Evolutionary conservation across 2,113 vertebrate genomes (phyloP).

Genomic region (Lophotis ruficrista): DNA sequence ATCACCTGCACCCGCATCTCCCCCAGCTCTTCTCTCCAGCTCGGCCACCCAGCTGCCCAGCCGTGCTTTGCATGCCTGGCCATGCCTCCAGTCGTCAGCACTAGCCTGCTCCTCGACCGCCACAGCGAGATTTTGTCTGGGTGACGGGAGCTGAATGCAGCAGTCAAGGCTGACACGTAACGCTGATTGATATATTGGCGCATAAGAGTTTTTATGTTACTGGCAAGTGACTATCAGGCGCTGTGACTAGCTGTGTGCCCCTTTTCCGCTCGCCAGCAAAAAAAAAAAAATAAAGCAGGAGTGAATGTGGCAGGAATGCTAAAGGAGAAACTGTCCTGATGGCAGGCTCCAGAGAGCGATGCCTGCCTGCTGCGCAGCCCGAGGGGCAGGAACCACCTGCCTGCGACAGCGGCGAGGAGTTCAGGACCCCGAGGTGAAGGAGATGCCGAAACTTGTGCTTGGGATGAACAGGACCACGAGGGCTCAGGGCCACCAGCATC

Average conservation of each 20-base stretch:
- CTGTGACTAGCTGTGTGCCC: not conserved
- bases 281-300: not conserved
- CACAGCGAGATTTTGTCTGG: constrained; percentile 9
- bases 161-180: constrained; percentile 43
- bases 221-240: constrained; percentile 49
- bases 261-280: not conserved
- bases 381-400: not conserved
- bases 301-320: not conserved
- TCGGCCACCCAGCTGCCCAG: not conserved
- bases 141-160: constrained; percentile 32
- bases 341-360: not conserved
- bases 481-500: not conserved
- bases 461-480: not conserved
- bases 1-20: accelerated
- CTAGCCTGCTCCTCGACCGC: constrained; percentile 1
- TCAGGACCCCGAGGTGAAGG: not conserved
- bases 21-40: not conserved
- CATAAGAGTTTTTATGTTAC: constrained; percentile 21
- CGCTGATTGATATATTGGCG: constrained; percentile 39
- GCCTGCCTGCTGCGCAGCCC: not conserved
- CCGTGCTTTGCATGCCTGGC: not conserved
- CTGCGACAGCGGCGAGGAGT: accelerated
- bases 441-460: not conserved
- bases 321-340: not conserved
- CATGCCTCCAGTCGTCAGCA: not conserved